Percentiles rank a stretch among this genome's conserved stretches.
Conservation (phyloP, 2,113 vertebrate species). For the Paraplagusia blochii region DNA sequence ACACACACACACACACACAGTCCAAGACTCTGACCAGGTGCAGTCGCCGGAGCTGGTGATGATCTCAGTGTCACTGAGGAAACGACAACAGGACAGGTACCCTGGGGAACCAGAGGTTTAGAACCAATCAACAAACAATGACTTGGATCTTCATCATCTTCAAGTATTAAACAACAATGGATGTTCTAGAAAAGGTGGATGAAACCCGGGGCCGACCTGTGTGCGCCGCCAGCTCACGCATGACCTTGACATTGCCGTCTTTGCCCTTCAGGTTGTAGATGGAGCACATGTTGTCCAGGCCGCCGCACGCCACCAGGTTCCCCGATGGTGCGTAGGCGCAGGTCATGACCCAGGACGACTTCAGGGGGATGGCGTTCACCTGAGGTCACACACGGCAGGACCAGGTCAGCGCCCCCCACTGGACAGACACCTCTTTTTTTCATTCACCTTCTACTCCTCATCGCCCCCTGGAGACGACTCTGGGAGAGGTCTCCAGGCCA, state of each 20-base stretch:
- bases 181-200: neutral
- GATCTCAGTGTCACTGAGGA: constrained; percentile 92
- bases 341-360: constrained; percentile 99
- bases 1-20: neutral
- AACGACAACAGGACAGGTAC: constrained; percentile 97
- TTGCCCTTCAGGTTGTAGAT: constrained; percentile 96
- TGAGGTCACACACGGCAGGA: constrained; percentile 53
- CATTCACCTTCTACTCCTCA: too few relatives aligned
- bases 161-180: too few relatives aligned
- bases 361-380: constrained; percentile 95
- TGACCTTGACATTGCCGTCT: constrained; percentile 93
- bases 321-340: constrained; percentile 96
- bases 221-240: constrained; percentile 91
- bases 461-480: too few relatives aligned
- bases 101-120: constrained; percentile 69
- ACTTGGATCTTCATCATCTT: too few relatives aligned
- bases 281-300: constrained; percentile 98
- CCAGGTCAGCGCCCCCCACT: too few relatives aligned
- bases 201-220: constrained; percentile 74
- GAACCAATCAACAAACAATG: too few relatives aligned
- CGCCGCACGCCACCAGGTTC: constrained; percentile 95
- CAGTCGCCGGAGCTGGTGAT: constrained; percentile 98
- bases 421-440: too few relatives aligned
- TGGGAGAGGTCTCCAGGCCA: too few relatives aligned
- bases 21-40: constrained; percentile 83